phyloP scores from a whole-genome alignment of 2,797 vertebrate species.

The Perodicticus potto region DNA sequence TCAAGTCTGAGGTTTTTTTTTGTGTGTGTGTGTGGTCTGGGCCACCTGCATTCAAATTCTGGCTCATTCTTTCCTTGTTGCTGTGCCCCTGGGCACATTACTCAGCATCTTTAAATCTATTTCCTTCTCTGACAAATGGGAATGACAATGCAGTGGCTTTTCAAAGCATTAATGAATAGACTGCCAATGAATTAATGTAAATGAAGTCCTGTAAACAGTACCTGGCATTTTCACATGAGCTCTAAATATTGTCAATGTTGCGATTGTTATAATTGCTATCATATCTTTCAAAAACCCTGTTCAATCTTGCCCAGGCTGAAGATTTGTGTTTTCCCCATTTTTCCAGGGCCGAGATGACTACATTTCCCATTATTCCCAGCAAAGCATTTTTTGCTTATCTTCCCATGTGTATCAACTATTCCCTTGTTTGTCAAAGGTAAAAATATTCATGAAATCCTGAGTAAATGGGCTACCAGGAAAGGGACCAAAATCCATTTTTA shows the following conservation, averaged over 20 bases:
- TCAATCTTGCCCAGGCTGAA: neutral
- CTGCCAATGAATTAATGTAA: neutral
- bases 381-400: neutral
- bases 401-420: neutral
- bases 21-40: too few relatives aligned
- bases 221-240: neutral
- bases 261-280: too few relatives aligned
- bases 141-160: neutral
- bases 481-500: accelerated
- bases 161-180: neutral
- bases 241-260: neutral
- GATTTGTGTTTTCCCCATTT: neutral
- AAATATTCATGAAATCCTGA: neutral
- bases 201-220: neutral
- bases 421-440: neutral
- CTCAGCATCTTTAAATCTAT: neutral
- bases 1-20: neutral
- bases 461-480: neutral
- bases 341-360: neutral
- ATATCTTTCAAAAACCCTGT: neutral
- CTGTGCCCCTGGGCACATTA: neutral
- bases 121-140: neutral
- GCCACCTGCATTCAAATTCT: neutral
- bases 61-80: neutral
- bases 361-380: neutral